Evolutionary conservation across 2,888 invertebrate genomes (phyloP).

Genomic region (Xestia rhomboidea): DNA sequence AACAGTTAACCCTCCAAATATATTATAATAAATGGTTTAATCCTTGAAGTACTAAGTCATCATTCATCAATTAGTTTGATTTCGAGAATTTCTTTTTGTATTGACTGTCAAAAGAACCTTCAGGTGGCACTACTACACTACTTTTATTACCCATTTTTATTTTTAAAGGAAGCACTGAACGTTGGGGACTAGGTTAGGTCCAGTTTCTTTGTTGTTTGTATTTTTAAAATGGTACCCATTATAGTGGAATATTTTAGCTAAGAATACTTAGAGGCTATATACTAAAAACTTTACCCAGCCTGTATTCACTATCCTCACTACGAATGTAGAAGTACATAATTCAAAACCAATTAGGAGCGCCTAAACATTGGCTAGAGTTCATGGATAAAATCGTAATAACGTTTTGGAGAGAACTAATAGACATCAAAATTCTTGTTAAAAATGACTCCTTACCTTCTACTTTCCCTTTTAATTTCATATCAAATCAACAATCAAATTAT

Average conservation of each 20-base stretch:
- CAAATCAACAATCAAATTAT: no score
- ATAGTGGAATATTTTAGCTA: background rate
- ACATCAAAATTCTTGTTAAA: background rate
- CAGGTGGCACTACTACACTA: background rate
- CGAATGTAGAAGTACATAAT: background rate
- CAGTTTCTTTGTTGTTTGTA: constrained; percentile 5
- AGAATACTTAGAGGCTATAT: background rate
- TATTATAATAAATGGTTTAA: background rate
- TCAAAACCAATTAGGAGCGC: background rate
- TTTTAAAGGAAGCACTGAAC: background rate
- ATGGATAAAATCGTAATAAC: background rate
- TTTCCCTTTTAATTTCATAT: background rate
- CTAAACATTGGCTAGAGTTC: background rate
- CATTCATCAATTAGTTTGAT: background rate
- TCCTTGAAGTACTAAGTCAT: background rate
- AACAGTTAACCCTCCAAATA: constrained; percentile 8
- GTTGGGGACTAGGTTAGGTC: background rate
- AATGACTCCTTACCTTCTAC: background rate
- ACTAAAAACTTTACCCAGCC: background rate
- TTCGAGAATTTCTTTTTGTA: constrained; percentile 22
- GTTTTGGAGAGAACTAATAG: background rate
- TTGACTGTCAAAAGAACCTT: background rate
- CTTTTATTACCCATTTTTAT: background rate
- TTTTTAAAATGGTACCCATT: background rate
- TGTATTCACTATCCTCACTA: background rate